These are phyloP conservation scores for Aphaenogaster ashmeadi DNA, from an alignment of 1,140 invertebrate genomes.

Conservation along the genomic window DNA sequence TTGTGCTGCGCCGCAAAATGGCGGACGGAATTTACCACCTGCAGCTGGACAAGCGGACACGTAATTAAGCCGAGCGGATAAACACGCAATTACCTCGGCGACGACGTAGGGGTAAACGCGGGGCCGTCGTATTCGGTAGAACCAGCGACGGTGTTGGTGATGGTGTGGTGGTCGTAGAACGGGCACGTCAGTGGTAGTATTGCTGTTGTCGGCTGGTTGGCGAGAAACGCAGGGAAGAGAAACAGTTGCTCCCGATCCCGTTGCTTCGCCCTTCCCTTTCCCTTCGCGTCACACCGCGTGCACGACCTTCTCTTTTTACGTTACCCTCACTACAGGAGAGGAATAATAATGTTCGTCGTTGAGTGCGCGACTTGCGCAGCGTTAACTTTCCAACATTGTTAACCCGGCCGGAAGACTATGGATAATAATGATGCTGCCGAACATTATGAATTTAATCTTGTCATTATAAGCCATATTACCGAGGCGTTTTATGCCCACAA, in stretches of 20 bases:
- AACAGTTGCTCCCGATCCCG: constrained; percentile 60
- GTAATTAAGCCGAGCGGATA: constrained; percentile 84
- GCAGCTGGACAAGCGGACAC: constrained; percentile 82
- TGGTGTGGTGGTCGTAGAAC: constrained; percentile 4
- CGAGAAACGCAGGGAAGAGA: constrained; percentile 52
- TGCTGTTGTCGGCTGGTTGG: constrained; percentile 47
- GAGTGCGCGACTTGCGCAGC: constrained; percentile 29
- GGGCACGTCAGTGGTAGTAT: not conserved
- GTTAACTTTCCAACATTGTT: constrained; percentile 58
- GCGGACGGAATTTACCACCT: constrained; percentile 80
- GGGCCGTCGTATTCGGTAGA: constrained; percentile 49
- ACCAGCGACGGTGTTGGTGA: constrained; percentile 29
- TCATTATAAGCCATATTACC: constrained; percentile 4
- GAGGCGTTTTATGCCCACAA: not conserved
- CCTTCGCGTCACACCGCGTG: not conserved
- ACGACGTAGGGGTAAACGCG: constrained; percentile 68
- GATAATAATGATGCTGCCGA: constrained; percentile 52
- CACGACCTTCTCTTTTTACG: constrained; percentile 45
- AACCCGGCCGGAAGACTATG: constrained; percentile 24
- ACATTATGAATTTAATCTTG: constrained; percentile 30
- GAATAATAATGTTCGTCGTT: constrained; percentile 52
- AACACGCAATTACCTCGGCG: constrained; percentile 83
- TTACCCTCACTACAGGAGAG: constrained; percentile 28
- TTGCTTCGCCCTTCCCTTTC: not conserved
- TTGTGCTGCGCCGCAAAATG: constrained; percentile 61